These are phyloP conservation scores for Perca fluviatilis DNA, from an alignment of 2,113 vertebrate species.

Conservation along the genomic window DNA sequence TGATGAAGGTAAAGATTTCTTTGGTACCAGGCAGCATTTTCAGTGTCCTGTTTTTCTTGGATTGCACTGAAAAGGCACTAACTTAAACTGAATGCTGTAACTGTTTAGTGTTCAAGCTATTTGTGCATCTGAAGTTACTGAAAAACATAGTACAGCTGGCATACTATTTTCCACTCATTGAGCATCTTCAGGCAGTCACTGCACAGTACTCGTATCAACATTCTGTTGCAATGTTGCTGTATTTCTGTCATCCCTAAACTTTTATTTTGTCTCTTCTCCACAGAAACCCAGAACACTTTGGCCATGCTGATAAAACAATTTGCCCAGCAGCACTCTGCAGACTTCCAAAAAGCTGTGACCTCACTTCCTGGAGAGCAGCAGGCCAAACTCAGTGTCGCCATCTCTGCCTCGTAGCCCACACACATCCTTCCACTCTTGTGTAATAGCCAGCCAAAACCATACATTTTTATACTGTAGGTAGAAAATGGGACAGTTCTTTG, in stretches of 20 bases:
- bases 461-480: slow-evolving; percentile 48
- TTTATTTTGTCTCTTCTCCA: neutral
- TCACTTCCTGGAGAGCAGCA: slow-evolving; percentile 85
- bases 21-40: neutral
- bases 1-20: slow-evolving; percentile 75
- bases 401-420: slow-evolving; percentile 73
- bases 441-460: slow-evolving; percentile 31
- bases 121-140: neutral
- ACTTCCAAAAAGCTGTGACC: slow-evolving; percentile 84
- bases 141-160: neutral
- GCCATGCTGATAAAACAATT: slow-evolving; percentile 82
- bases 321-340: slow-evolving; percentile 78
- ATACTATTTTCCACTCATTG: neutral
- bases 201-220: neutral
- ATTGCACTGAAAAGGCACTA: neutral
- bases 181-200: neutral
- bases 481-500: slow-evolving; percentile 42
- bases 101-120: neutral
- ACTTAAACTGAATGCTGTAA: neutral
- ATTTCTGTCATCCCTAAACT: neutral
- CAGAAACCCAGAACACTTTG: slow-evolving; percentile 84
- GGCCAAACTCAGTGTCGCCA: slow-evolving; percentile 68
- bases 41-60: neutral
- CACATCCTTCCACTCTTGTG: slow-evolving; percentile 17
- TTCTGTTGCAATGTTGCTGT: neutral